Percentiles rank a stretch among this genome's conserved stretches.
Conservation (phyloP, 2,797 vertebrate genomes). For the Takifugu ocellatus region DNA sequence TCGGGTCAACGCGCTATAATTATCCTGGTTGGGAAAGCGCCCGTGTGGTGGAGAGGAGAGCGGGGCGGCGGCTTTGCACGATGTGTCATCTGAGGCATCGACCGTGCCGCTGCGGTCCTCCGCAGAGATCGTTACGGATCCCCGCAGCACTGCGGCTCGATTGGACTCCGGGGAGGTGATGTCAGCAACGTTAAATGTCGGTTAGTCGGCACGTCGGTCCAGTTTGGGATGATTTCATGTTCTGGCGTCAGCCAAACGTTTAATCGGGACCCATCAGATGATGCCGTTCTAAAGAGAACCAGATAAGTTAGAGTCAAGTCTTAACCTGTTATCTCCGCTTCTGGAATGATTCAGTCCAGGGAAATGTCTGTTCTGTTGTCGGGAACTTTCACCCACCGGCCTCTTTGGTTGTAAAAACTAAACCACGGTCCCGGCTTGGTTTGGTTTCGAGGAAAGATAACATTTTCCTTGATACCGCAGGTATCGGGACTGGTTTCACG, state of each 20-base stretch:
- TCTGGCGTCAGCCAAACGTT: constrained; percentile 15
- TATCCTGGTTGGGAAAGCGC: constrained; percentile 15
- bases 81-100: constrained; percentile 32
- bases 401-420: no score
- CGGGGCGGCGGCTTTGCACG: constrained; percentile 15
- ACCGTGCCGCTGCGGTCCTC: constrained; percentile 35
- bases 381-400: neutral
- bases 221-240: constrained; percentile 5
- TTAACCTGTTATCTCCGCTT: no score
- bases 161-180: constrained; percentile 44
- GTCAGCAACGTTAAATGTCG: constrained; percentile 40
- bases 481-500: neutral
- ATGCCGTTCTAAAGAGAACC: neutral
- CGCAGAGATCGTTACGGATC: constrained; percentile 34
- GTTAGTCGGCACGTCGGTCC: constrained; percentile 20
- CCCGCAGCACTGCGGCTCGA: constrained; percentile 36
- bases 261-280: neutral
- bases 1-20: constrained; percentile 18
- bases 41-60: constrained; percentile 11
- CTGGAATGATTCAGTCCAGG: no score
- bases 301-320: no score
- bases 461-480: constrained; percentile 3
- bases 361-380: no score
- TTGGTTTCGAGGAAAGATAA: constrained; percentile 14
- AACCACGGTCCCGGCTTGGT: neutral